A percentile compares a stretch with the other conserved stretches of the same genome.
These are phyloP conservation scores for Cephalotes varians DNA, from an alignment of 2,888 invertebrate genomes.

Conservation along the genomic window DNA sequence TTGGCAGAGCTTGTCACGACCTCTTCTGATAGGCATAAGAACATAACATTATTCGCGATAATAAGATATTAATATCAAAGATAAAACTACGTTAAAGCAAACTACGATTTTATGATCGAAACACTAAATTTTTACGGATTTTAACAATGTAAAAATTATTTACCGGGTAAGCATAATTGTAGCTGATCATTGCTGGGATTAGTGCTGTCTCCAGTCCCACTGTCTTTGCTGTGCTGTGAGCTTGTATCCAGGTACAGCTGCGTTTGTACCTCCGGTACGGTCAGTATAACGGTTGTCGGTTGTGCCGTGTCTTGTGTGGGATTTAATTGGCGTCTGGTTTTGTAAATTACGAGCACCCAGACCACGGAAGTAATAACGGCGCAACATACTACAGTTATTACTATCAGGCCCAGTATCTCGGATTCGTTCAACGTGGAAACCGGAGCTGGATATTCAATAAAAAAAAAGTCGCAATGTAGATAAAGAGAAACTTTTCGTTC, in stretches of 20 bases:
- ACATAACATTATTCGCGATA: neutral
- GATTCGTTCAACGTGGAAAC: conserved; percentile 89
- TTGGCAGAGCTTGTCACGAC: conserved; percentile 77
- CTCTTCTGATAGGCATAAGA: conserved; percentile 74
- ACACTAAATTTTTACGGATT: neutral
- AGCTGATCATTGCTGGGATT: conserved; percentile 91
- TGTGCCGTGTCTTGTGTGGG: conserved; percentile 79
- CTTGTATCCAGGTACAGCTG: conserved; percentile 89
- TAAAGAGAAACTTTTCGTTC: too few species aligned
- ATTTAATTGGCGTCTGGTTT: conserved; percentile 90
- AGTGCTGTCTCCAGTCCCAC: conserved; percentile 93
- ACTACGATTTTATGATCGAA: neutral
- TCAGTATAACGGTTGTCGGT: conserved; percentile 69
- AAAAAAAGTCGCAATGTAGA: neutral
- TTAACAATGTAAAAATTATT: conserved; percentile 43
- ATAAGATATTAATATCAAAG: neutral
- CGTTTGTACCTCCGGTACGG: conserved; percentile 79
- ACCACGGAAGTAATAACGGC: conserved; percentile 96
- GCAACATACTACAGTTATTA: conserved; percentile 96
- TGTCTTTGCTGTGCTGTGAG: conserved; percentile 93
- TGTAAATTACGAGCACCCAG: conserved; percentile 97
- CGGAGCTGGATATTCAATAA: conserved; percentile 81
- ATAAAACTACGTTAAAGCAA: neutral
- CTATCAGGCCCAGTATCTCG: conserved; percentile 94
- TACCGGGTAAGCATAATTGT: conserved; percentile 83